phyloP scores from a whole-genome alignment of 2,888 invertebrate genomes.

The Acronicta psi region DNA sequence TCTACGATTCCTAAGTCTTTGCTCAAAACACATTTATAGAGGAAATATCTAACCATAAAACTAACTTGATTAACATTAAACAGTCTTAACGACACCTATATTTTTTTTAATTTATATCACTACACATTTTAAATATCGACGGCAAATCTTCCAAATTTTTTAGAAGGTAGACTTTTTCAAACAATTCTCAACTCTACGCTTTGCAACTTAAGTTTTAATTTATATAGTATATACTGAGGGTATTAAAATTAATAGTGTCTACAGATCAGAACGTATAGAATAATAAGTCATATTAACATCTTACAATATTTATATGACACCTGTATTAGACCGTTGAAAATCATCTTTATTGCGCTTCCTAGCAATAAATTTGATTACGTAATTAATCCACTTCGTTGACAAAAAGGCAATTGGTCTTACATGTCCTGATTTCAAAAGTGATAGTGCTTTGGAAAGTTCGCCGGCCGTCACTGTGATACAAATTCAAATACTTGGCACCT shows the following conservation, averaged over 20 bases:
- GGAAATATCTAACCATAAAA: slow-evolving; percentile 12
- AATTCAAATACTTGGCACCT: too few species aligned
- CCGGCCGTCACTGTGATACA: too few species aligned
- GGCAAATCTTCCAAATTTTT: slow-evolving; percentile 28
- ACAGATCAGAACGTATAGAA: slow-evolving; percentile 51
- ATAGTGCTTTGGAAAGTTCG: too few species aligned
- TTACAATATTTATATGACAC: slow-evolving; percentile 50
- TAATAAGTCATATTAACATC: slow-evolving; percentile 44
- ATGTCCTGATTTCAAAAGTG: too few species aligned
- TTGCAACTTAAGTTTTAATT: background rate
- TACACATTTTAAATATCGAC: slow-evolving; percentile 34
- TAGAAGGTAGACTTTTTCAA: slow-evolving; percentile 2
- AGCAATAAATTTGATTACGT: slow-evolving; percentile 54
- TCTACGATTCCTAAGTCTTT: too few species aligned
- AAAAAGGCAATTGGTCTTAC: slow-evolving; percentile 18
- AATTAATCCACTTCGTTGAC: slow-evolving; percentile 37
- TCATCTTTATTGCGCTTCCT: slow-evolving; percentile 57
- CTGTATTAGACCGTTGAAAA: slow-evolving; percentile 49
- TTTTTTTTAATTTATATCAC: slow-evolving; percentile 26
- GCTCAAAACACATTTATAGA: too few species aligned
- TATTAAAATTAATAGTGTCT: slow-evolving; percentile 42
- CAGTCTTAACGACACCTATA: slow-evolving; percentile 25
- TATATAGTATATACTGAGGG: background rate
- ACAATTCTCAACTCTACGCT: slow-evolving; percentile 14
- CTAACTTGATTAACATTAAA: slow-evolving; percentile 34